Evolutionary conservation across 1,140 invertebrate species (phyloP), one percentile per base, ranked within the genome.

Genomic region (Globodera ellingtonae): DNA sequence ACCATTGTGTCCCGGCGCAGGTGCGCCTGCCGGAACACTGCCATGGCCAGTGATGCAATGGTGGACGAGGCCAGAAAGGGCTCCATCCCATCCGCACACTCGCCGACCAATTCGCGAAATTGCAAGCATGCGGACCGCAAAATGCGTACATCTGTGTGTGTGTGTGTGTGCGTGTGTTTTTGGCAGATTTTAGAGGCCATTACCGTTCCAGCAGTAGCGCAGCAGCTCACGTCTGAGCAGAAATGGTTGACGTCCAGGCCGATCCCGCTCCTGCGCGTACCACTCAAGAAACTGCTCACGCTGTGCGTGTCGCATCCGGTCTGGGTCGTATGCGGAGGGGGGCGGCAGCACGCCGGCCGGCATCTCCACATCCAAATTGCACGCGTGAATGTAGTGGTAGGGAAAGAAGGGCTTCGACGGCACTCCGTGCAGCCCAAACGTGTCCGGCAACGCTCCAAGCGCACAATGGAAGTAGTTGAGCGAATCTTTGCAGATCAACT

Each of bases 381-480:
- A 7, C 3, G 8, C 15, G 3, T 24, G n/a, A 70, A 65, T 76
- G 44, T 35, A 76, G 1, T 79, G 5, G n/a, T 78, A 78, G 8
- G 76, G 76, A 44, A 78, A 78, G 35, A 78, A 78, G 8, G 76
- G 76, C n/a, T 78, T 75, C 8, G 71, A 21, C 4, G 46, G 4
- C 6, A 10, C 13, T 44, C 7, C 52, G 3, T 75, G 13, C 73
- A 78, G n/a, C 3, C 5, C 74, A 52, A 78, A 78, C 21, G 62
- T 65, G 18, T 44, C 8, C 44, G 48, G 35, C 50, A 78, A 35
- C 21, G 10, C 72, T 5, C 78, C 76, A 15, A 78, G 76, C 4
- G 21, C 66, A 50, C 66, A 72, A 56, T 79, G 78, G 76, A 78
- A 78, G n/a, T 13, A 78, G 8, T 78, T 78, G 50, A 78, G 72